Evolutionary conservation across 2,113 vertebrate genomes (phyloP), one percentile per base, ranked within the genome.

Genomic region (Acrocephalus arundinaceus): DNA sequence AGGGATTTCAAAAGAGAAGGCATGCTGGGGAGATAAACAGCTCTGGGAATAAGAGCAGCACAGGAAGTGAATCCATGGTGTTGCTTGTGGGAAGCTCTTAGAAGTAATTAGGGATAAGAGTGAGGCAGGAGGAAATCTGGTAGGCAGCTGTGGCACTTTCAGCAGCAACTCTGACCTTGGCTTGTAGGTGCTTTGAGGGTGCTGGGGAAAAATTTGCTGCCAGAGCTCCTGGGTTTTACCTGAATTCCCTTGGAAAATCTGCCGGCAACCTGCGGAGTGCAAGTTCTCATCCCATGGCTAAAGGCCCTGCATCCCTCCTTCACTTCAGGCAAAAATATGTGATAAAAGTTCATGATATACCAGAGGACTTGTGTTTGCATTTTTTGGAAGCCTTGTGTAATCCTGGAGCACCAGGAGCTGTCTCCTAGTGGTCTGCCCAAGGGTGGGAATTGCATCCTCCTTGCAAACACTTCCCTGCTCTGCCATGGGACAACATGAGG

Each of bases 91-190:
- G 85, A 82, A 57, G 81, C 92, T 95, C 92, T 91, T 87, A 85
- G 74, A 93, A 96, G 78, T 75, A 68, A 87, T 95, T 65, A 91
- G 49, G 9, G 92, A 92, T 95, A 93, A 95, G 90, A 67, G 72
- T 11, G 77, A 63, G 70, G 91, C 87, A 46, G 91, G 73, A 96
- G 70, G 89, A 95, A 95, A 87, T 94, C 77, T 94, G 95, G 28
- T 78, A 92, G 93, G 80, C 84, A 91, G 94, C 93, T 94, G 93
- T 65, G 61, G 80, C 4, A 1, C 11, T 1, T 84, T 48, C 19
- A 68, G 76, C 84, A 87, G 80, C 4, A 6, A 2, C 57, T 91
- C 68, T 94, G 95, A 89, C 93, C 86, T 93, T 87, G 90, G 43
- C 65, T 71, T 23, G 19, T 9, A 77, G 86, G 72, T 90, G 57